A percentile compares a stretch with the other conserved stretches of the same genome.
Evolutionary conservation across 2,888 invertebrate species (phyloP).

Genomic region (Pterobdella sp.): DNA sequence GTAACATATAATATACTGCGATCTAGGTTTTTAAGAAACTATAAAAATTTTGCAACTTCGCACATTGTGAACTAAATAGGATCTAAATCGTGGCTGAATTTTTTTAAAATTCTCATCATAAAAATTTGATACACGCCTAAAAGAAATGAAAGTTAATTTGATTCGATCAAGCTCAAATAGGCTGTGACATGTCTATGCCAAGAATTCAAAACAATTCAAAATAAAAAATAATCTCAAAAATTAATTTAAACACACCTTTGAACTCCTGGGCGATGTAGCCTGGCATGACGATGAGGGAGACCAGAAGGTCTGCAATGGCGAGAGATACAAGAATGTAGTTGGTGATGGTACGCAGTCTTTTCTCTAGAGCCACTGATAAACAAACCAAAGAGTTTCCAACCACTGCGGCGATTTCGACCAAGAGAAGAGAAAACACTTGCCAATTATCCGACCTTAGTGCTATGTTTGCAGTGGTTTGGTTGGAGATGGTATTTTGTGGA

Average conservation of each 20-base stretch:
- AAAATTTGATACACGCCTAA: no score
- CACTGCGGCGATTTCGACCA: slow-evolving; percentile 74
- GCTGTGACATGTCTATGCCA: no score
- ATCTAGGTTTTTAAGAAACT: no score
- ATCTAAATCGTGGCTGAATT: no score
- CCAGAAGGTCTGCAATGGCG: slow-evolving; percentile 69
- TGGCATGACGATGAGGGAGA: slow-evolving; percentile 62
- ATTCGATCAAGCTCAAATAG: no score
- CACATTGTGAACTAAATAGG: no score
- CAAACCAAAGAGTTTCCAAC: slow-evolving; percentile 86
- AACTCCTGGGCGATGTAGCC: slow-evolving; percentile 32
- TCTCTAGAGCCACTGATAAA: slow-evolving; percentile 80
- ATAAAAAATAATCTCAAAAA: slow-evolving; percentile 1
- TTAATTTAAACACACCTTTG: slow-evolving; percentile 22
- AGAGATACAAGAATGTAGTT: slow-evolving; percentile 32
- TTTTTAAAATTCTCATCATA: no score
- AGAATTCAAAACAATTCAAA: not conserved
- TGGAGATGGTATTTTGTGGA: not conserved
- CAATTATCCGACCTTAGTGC: slow-evolving; percentile 20
- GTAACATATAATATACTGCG: no score
- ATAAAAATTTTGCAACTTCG: no score
- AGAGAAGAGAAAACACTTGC: slow-evolving; percentile 30
- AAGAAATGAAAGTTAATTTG: no score
- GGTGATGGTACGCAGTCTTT: slow-evolving; percentile 56
- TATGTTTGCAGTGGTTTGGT: not conserved